phyloP scores from a whole-genome alignment of 2,888 invertebrate genomes.

The Caenorhabditis sp. region DNA sequence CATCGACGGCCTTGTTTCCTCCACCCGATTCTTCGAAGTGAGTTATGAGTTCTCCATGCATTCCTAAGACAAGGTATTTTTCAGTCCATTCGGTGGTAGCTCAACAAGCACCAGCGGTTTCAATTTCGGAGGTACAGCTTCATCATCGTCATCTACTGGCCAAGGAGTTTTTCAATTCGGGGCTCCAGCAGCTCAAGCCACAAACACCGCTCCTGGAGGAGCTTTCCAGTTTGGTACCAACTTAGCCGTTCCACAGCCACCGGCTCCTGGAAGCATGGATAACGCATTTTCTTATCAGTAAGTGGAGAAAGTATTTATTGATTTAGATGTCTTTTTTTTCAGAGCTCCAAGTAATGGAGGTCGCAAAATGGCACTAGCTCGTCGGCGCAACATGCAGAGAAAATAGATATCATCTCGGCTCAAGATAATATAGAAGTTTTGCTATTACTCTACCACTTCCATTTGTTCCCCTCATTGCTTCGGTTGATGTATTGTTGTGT shows the following conservation, averaged over 20 bases:
- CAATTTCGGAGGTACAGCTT: slow-evolving; percentile 28
- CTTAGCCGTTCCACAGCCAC: slow-evolving; percentile 13
- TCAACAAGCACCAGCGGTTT: slow-evolving; percentile 26
- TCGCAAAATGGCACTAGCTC: slow-evolving; percentile 65
- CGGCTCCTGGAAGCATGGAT: slow-evolving; percentile 55
- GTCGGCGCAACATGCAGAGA: slow-evolving; percentile 53
- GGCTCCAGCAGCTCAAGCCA: slow-evolving; percentile 7
- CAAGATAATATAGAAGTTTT: slow-evolving; percentile 14
- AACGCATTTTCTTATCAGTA: slow-evolving; percentile 66
- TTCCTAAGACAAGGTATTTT: slow-evolving; percentile 3
- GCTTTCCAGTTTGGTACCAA: slow-evolving; percentile 49
- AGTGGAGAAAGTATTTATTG: slow-evolving; percentile 5
- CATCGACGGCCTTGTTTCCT: slow-evolving; percentile 58
- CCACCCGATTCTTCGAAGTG: slow-evolving; percentile 52
- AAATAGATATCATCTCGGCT: slow-evolving; percentile 6
- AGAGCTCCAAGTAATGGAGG: slow-evolving; percentile 39
- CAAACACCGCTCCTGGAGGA: slow-evolving; percentile 34
- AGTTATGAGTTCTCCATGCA: not conserved
- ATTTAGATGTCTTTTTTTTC: not conserved
- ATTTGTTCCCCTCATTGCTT: slow-evolving; percentile 25
- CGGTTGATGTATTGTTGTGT: slow-evolving; percentile 21
- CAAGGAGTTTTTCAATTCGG: slow-evolving; percentile 38
- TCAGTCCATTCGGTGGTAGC: slow-evolving; percentile 46
- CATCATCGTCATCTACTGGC: not conserved
- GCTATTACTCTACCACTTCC: slow-evolving; percentile 43